Conservation (phyloP, 2,113 vertebrate species). For the Tursiops truncatus region DNA sequence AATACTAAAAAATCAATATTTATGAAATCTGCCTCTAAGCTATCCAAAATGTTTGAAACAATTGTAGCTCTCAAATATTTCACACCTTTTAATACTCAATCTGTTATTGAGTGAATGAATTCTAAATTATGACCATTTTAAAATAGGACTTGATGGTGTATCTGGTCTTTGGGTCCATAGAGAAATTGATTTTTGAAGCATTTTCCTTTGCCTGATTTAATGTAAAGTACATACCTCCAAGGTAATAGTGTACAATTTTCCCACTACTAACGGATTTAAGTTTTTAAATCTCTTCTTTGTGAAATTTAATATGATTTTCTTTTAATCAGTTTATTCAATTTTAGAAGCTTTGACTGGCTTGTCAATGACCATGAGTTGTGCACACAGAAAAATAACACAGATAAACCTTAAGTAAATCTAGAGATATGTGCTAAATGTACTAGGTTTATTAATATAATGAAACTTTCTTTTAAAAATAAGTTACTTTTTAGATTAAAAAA, state of each 20-base stretch:
- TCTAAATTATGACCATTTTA: slow-evolving; percentile 1
- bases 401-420: background rate
- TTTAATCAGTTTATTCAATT: background rate
- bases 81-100: background rate
- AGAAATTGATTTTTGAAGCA: slow-evolving; percentile 14
- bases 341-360: background rate
- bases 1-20: background rate
- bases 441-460: background rate
- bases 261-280: background rate
- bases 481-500: background rate
- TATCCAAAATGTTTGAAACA: slow-evolving; percentile 26
- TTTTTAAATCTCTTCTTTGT: background rate
- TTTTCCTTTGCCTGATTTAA: background rate
- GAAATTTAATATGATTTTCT: background rate
- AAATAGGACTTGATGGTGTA: background rate
- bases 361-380: background rate
- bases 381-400: slow-evolving; percentile 23
- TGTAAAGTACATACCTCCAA: background rate
- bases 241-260: background rate
- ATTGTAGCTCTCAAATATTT: slow-evolving; percentile 34
- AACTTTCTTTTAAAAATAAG: background rate
- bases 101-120: background rate
- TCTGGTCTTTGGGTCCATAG: background rate
- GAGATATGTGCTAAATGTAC: background rate
- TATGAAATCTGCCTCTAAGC: background rate